phyloP scores from a whole-genome alignment of 2,888 invertebrate species.

The Euproctis similis region DNA sequence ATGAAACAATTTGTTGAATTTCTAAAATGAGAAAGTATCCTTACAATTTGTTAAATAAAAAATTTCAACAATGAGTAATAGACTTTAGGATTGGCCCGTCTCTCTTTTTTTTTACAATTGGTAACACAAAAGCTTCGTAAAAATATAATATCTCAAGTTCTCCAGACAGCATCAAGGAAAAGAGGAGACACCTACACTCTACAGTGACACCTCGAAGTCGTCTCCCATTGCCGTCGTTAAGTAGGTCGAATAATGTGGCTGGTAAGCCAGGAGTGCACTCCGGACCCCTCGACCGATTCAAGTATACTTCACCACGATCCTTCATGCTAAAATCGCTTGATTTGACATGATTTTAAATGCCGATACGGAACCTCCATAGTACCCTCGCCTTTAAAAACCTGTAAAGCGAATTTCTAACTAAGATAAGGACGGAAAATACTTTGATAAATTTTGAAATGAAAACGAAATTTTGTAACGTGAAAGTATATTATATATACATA shows the following conservation, averaged over 20 bases:
- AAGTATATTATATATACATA: too few relatives aligned
- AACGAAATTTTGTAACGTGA: too few relatives aligned
- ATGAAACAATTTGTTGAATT: too few relatives aligned
- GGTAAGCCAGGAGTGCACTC: constrained; percentile 56
- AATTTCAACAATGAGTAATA: too few relatives aligned
- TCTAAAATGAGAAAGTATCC: too few relatives aligned
- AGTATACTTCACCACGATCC: constrained; percentile 50
- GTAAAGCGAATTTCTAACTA: constrained; percentile 1
- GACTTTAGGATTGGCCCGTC: too few relatives aligned
- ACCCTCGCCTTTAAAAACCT: constrained; percentile 6
- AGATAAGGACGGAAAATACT: too few relatives aligned
- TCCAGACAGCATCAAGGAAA: constrained; percentile 42
- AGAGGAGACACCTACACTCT: too few relatives aligned
- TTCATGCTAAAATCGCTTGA: constrained; percentile 69
- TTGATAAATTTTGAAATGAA: too few relatives aligned
- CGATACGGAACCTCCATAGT: constrained; percentile 42
- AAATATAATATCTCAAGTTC: constrained; percentile 24
- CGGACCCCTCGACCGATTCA: constrained; percentile 42
- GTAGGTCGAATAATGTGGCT: constrained; percentile 73
- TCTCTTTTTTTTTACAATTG: constrained; percentile 20
- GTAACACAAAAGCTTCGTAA: constrained; percentile 21
- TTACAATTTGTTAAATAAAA: too few relatives aligned
- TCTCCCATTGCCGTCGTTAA: constrained; percentile 51
- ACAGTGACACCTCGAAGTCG: constrained; percentile 51
- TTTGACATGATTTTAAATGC: constrained; percentile 73